Base-by-base conservation (phyloP, 2,888 invertebrate genomes). In the Anaspis maculata region DNA sequence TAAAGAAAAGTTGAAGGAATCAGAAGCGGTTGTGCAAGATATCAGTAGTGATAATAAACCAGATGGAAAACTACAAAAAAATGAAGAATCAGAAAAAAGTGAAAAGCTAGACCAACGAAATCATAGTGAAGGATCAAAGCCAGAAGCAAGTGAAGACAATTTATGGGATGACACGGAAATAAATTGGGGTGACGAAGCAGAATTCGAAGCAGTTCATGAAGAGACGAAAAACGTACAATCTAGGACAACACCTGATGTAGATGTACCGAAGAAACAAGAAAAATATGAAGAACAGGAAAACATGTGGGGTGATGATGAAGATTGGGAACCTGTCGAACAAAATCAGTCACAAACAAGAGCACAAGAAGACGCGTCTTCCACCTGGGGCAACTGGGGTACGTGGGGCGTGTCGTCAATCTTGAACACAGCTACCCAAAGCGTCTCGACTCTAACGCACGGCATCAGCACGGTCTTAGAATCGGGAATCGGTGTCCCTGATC, bases 401-500 rank as follows among this genome's bases (percentile, higher is more conserved):
- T 88, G 88, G 79, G 86, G 84, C 0, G 71, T 74, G 15, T 78
- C 81, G 40, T 79, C 84, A 0, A 62, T 90, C 6, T 62, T 91
- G 15, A 80, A 76, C 37, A 77, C 83, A 4, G 91, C 90, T 1
- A 77, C 79, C 3, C 79, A 77, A 35, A 77, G 87, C 3, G 77
- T 89, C 7, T 76, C 79, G 6, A 79, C 78, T n/a, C 68, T 91
- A 30, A 87, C 87, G 2, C 82, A 89, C 66, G 86, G 89, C 2
- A 67, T 90, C 35, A 75, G 74, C 37, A 79, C 77, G 29, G 81
- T 85, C 7, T 59, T 91, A 37, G 91, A 91, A 69, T 76, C 77
- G 23, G 76, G 83, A 9, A 81, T 94, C 19, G 90, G 89, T 2
- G 83, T 82, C 0, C 88, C 90, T 1, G 77, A 85, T 51, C 87